Evolutionary conservation across 2,888 invertebrate species (phyloP), one percentile per base, ranked within the genome.

Genomic region (Halocaridina rubra): DNA sequence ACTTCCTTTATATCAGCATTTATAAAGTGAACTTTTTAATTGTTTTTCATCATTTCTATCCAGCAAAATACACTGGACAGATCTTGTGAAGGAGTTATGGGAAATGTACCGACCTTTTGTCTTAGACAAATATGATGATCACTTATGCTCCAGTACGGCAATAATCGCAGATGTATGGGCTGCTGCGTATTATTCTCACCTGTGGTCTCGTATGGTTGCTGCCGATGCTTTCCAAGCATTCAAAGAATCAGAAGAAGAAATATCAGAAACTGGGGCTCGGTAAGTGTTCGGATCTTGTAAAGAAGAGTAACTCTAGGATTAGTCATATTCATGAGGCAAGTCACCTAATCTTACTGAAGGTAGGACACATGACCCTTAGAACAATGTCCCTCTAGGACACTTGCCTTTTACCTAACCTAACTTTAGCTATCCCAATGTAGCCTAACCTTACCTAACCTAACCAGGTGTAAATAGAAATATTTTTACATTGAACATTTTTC

Each of bases 151-250:
- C 0, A 96, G 98, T 91, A 93, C 94, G 0, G 94, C 95, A 88
- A 95, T 98, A 85, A 94, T 98, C 90, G 93, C 94, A 7, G 96
- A 95, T 86, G 95, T 95, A 89, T 96, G 95, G 94, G 95, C 94
- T 0, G 97, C 96, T 0, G 95, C 96, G 0, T 96, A 97, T 90
- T 98, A 95, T 90, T 91, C 96, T 80, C 93, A 94, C 90, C 90
- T 96, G 19, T 98, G 98, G 96, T 95, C 97, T 0, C 93, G 93
- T 90, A 94, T 98, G 93, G 93, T 98, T 74, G 98, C 98, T 0
- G 97, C 98, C 0, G 98, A 98, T 91, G 93, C 95, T 39, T 97
- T 95, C 90, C 94, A 95, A 90, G 95, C 96, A 74, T 98, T 98
- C 91, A 93, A 94, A 86, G 96, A 96, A 90, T 93, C 89, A 7